Evolutionary conservation across 1,140 invertebrate species (phyloP).

Genomic region (Drosophila nigrodunni): DNA sequence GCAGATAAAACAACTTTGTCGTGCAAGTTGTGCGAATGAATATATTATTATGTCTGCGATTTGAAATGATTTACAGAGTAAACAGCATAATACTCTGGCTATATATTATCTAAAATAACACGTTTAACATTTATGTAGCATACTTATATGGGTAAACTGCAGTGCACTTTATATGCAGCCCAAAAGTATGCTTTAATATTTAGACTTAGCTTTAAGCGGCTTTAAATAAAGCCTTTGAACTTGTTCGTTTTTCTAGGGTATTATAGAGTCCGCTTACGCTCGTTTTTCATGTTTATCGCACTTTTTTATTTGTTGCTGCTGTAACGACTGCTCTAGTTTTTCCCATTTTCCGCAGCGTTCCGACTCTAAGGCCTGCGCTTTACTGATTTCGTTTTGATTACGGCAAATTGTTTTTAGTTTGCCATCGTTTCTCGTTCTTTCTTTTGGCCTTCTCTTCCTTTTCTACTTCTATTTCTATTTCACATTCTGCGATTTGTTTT

Average conservation of each 20-base stretch:
- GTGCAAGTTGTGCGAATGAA: neutral
- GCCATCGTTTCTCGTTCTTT: slow-evolving; percentile 32
- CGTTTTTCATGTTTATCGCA: neutral
- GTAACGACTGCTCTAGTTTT: slow-evolving; percentile 54
- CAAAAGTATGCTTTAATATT: neutral
- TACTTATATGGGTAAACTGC: neutral
- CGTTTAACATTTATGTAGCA: neutral
- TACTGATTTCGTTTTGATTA: slow-evolving; percentile 80
- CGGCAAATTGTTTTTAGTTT: slow-evolving; percentile 79
- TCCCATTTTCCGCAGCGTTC: slow-evolving; percentile 47
- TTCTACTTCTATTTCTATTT: slow-evolving; percentile 18
- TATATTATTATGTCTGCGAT: slow-evolving; percentile 11
- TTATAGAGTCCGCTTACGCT: neutral
- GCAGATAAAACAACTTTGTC: slow-evolving; percentile 19
- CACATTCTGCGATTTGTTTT: slow-evolving; percentile 49
- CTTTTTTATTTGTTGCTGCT: slow-evolving; percentile 36
- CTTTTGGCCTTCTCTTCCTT: slow-evolving; percentile 4
- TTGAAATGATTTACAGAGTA: neutral
- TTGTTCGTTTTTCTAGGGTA: slow-evolving; percentile 11
- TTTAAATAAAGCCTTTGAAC: neutral
- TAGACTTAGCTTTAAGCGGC: too few relatives aligned
- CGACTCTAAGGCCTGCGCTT: slow-evolving; percentile 66
- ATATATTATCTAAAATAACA: neutral
- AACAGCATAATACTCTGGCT: neutral
- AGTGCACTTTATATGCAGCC: too few relatives aligned